Evolutionary conservation across 2,113 vertebrate species (phyloP).

Genomic region (Oostethus manadensis): DNA sequence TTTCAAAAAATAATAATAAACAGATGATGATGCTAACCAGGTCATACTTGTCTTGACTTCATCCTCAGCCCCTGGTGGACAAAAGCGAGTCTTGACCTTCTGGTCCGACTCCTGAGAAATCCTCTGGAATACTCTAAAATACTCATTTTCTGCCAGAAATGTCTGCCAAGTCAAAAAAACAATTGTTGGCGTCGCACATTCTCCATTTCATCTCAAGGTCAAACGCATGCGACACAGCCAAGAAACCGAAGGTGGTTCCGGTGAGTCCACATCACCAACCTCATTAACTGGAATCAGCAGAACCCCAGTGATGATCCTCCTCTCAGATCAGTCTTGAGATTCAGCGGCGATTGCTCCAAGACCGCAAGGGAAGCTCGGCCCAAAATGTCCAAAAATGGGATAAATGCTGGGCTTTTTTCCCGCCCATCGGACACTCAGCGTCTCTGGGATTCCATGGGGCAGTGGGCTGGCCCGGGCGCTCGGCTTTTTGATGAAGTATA

Average conservation of each 20-base stretch:
- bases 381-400: too few species aligned
- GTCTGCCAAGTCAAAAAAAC: neutral
- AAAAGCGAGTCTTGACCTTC: neutral
- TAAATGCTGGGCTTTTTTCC: too few species aligned
- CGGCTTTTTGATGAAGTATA: too few species aligned
- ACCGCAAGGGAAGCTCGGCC: too few species aligned
- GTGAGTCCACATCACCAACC: neutral
- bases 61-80: slow-evolving; percentile 49
- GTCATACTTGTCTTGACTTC: slow-evolving; percentile 58
- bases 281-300: neutral
- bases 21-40: slow-evolving; percentile 51
- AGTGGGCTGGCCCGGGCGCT: too few species aligned
- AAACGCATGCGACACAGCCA: neutral
- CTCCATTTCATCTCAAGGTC: neutral
- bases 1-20: neutral
- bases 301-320: neutral
- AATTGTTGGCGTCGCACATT: neutral
- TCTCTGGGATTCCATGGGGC: too few species aligned
- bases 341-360: too few species aligned
- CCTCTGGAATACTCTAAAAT: too few species aligned
- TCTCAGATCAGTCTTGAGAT: neutral
- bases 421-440: too few species aligned
- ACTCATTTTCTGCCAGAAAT: neutral
- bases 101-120: too few species aligned
- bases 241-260: neutral